Evolutionary conservation across 2,888 invertebrate species (phyloP), one percentile per base, ranked within the genome.

Genomic region (Listrodromus nycthemerus): DNA sequence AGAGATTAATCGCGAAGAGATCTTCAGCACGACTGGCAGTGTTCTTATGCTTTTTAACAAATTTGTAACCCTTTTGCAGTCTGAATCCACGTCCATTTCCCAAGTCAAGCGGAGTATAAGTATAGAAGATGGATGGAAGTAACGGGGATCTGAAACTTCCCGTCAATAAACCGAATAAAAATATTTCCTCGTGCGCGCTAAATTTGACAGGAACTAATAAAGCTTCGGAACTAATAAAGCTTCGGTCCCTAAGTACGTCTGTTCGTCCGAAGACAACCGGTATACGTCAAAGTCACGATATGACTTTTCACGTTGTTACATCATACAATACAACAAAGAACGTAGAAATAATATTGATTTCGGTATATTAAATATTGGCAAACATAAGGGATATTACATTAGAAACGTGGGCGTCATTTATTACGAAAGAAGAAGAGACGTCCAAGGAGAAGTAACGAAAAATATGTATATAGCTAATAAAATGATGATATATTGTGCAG

Each of bases 11-110:
- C 69, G 74, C 61, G 61, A 82, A 45, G 74, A 78, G 77, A 82
- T 82, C 52, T 69, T 78, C 78, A 45, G 45, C 77, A 67, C 67
- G 77, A 69, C 75, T 86, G 85, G 85, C 85, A 86, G 85, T 86
- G 85, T 84, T 80, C 75, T 74, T 71, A 80, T 74, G 52, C 52
- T 78, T 71, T 58, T 66, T 55, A 33, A 69, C 73, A 77, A 67
- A 63, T 30, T 16, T 33, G 4, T 30, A 52, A 69, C 21, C 19
- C 37, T 5, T 45, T 61, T 21, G 45, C 24, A 8, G 30, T 24
- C 19, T 37, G 37, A 33, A 37, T 37, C 37, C 37, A 41, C 19
- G 19, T 37, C 19, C 33, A 19, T 37, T 41, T 65, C 37, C 16
- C 8, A 41, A 65, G 16, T 65, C 21, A 37, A 65, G 19, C 10